phyloP scores from a whole-genome alignment of 2,113 vertebrate species.

The Eulemur macaco region DNA sequence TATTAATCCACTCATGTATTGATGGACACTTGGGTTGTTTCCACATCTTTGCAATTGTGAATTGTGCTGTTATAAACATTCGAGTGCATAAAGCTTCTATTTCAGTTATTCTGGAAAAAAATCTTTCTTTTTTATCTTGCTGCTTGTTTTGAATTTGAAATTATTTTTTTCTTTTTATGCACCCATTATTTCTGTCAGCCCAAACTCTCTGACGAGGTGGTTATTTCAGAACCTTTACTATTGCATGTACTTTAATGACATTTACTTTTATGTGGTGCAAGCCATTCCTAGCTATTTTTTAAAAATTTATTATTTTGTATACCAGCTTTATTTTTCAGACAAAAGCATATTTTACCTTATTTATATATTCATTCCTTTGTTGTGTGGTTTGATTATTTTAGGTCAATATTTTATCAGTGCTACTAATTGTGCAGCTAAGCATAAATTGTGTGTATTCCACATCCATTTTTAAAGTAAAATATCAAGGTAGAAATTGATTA shows the following conservation, averaged over 20 bases:
- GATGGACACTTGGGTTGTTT: too few relatives aligned
- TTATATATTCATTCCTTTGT: slow-evolving; percentile 29
- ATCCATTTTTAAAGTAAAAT: slow-evolving; percentile 36
- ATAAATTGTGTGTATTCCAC: slow-evolving; percentile 41
- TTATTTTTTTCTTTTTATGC: neutral
- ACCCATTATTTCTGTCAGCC: neutral
- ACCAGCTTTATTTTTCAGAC: slow-evolving; percentile 36
- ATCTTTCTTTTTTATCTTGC: neutral
- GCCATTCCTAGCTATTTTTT: neutral
- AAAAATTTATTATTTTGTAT: slow-evolving; percentile 31
- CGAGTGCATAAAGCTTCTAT: neutral
- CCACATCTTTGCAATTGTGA: too few relatives aligned
- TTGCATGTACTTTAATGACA: neutral
- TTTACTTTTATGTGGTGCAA: neutral
- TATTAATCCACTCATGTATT: too few relatives aligned
- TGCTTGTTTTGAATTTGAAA: neutral
- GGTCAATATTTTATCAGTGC: slow-evolving; percentile 26
- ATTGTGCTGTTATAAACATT: too few relatives aligned
- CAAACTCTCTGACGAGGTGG: neutral
- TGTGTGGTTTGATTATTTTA: slow-evolving; percentile 39
- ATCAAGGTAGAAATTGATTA: slow-evolving; percentile 20
- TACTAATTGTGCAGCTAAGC: neutral
- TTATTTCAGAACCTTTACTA: slow-evolving; percentile 34
- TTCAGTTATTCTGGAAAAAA: slow-evolving; percentile 7
- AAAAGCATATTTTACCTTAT: slow-evolving; percentile 23